These are phyloP conservation scores for Caenorhabditis uteleia DNA, from an alignment of 2,888 invertebrate species.

Conservation along the genomic window DNA sequence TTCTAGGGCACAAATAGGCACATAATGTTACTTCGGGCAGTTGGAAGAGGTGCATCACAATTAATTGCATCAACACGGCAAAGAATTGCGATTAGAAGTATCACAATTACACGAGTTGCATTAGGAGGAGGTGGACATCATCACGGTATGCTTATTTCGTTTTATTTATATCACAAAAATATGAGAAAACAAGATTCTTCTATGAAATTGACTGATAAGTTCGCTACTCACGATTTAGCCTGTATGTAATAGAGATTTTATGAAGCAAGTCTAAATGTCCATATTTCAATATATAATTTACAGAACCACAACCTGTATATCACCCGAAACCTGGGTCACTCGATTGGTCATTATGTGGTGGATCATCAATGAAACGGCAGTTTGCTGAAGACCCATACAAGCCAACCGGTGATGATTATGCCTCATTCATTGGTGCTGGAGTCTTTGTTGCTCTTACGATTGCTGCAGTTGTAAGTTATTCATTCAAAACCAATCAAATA, in stretches of 20 bases:
- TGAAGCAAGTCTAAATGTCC: too few species aligned
- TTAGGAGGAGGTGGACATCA: conserved; percentile 41
- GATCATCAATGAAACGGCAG: conserved; percentile 6
- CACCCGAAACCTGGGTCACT: conserved; percentile 44
- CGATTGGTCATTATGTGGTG: conserved; percentile 21
- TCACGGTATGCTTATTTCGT: conserved; percentile 17
- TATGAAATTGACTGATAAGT: too few species aligned
- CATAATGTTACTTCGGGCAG: conserved; percentile 31
- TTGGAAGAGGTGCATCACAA: conserved; percentile 17
- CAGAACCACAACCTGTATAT: conserved; percentile 42
- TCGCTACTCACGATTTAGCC: too few species aligned
- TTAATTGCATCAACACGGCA: conserved; percentile 17
- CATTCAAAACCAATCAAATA: neutral
- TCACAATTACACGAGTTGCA: conserved; percentile 20
- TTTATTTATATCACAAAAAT: neutral
- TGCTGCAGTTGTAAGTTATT: conserved; percentile 39
- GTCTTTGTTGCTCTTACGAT: conserved; percentile 46
- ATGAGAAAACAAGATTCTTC: too few species aligned
- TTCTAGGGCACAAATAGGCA: neutral
- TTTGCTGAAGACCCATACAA: conserved; percentile 25
- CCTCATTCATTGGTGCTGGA: conserved; percentile 44
- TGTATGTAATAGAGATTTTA: too few species aligned
- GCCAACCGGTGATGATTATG: conserved; percentile 30
- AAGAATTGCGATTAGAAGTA: conserved; percentile 16
- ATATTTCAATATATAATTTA: too few species aligned